Percentiles rank a stretch among this genome's conserved stretches.
These are phyloP conservation scores for human (Homo sapiens) DNA, from an alignment of 2,113 vertebrate genomes.

Conservation along the genomic window DNA sequence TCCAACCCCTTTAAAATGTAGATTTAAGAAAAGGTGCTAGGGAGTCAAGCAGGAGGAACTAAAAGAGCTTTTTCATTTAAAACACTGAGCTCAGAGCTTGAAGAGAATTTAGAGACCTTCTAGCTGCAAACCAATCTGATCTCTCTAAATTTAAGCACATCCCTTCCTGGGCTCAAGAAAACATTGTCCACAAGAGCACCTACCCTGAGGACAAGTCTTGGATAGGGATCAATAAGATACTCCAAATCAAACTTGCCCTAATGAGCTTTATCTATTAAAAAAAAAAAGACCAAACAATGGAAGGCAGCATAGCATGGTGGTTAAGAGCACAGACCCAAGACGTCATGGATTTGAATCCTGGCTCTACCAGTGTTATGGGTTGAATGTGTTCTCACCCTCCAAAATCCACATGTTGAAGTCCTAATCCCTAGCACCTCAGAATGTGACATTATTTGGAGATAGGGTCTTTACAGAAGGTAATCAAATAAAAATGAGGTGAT, in stretches of 20 bases:
- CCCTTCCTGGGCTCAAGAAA: neutral
- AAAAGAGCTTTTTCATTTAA: neutral
- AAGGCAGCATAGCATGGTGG: neutral
- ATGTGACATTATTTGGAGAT: neutral
- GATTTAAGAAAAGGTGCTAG: neutral
- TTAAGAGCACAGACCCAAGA: neutral
- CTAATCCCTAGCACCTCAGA: neutral
- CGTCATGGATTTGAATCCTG: neutral
- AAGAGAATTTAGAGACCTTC: neutral
- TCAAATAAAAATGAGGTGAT: neutral
- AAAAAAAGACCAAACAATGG: neutral
- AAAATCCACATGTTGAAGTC: neutral
- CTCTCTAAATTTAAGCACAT: neutral
- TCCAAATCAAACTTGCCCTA: neutral
- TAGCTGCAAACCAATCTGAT: neutral
- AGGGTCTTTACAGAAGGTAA: neutral
- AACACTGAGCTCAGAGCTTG: neutral
- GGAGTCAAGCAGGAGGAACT: neutral
- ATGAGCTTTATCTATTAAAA: neutral
- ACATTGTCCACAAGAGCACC: neutral
- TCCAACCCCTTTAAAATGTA: constrained; percentile 52
- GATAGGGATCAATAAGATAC: neutral
- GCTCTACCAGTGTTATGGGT: neutral
- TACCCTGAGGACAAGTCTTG: neutral
- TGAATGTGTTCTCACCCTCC: neutral